phyloP scores from a whole-genome alignment of 1,140 invertebrate genomes.

The Oryzaephilus surinamensis region DNA sequence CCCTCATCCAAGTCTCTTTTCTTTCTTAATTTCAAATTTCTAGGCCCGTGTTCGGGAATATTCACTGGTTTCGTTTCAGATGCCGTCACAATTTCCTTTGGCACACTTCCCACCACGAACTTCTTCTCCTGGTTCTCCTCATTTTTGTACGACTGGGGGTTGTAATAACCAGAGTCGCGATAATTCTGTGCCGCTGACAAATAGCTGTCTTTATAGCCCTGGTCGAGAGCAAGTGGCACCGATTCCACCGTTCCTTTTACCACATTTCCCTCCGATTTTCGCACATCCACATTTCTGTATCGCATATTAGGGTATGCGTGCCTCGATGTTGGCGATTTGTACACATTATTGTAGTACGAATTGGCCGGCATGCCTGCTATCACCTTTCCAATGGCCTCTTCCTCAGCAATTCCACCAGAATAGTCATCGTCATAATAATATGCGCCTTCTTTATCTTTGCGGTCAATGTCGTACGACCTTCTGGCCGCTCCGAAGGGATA shows the following conservation, averaged over 20 bases:
- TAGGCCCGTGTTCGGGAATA: constrained; percentile 48
- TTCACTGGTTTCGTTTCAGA: constrained; percentile 42
- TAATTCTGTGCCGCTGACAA: no score
- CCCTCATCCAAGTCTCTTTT: constrained; percentile 4
- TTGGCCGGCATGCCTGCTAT: constrained; percentile 57
- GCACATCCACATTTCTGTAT: constrained; percentile 4
- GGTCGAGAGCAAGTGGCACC: no score
- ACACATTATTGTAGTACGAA: constrained; percentile 11
- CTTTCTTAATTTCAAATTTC: constrained; percentile 35
- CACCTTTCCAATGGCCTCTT: constrained; percentile 61
- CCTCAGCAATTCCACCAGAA: constrained; percentile 54
- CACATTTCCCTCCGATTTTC: no score
- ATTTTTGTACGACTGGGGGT: constrained; percentile 25
- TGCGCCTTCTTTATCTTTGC: constrained; percentile 48
- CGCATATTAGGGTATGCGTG: constrained; percentile 13
- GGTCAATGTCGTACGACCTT: constrained; percentile 51
- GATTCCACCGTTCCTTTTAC: no score
- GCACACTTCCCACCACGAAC: constrained; percentile 46
- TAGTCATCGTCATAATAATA: constrained; percentile 55
- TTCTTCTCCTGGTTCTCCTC: no score
- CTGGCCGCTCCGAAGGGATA: constrained; percentile 60
- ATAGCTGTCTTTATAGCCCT: no score
- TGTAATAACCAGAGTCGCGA: constrained; percentile 1
- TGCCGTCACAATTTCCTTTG: constrained; percentile 36
- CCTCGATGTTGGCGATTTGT: constrained; percentile 18